Base-by-base conservation (phyloP, 2,888 invertebrate genomes). In the Hetaerina titia region DNA sequence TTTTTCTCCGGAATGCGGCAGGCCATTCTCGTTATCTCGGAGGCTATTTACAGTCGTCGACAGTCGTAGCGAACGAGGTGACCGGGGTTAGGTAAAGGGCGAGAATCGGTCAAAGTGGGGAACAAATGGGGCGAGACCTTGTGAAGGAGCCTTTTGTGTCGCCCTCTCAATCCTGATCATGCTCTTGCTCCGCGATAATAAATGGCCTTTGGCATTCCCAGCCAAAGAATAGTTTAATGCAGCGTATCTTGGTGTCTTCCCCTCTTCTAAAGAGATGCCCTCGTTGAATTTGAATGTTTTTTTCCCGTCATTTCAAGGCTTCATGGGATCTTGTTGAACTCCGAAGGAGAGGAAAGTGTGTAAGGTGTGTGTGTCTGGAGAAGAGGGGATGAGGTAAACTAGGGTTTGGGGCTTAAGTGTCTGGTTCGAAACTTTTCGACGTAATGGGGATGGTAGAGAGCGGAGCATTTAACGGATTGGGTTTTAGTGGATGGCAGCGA, bases 341-440 rank as follows among this genome's bases (percentile, higher is more conserved):
- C 81, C 9, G 81, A 31, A 31, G 31, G 81, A 31, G 60, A 15
- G 60, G 60, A 11, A 31, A 31, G 31, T 31, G 13, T 31, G 31
- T 45, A 45, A 45, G 45, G 45, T 45, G 45, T 45, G 25, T 25
- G 13, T 15, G 31, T 25, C 9, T 31, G 9, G 31, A 31, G 69
- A 69, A 6, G 69, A 31, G 81, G 7, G 31, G 19, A n/a, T 31
- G 31, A 31, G 31, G 31, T 4, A 31, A 15, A n/a, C 25, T 5
- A 11, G 81, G 81, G 81, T 31, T 15, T 31, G 0, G 81, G 81
- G 81, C 81, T 81, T 81, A 81, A 81, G 81, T 81, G 81, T 81
- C 81, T 81, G 81, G 81, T 81, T 81, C 81, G 81, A 81, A 81
- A 81, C 81, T 81, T 81, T 81, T 81, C 31, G 81, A 81, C 81